Conservation (phyloP, 2,888 invertebrate genomes). For the Ophion ellenae region DNA sequence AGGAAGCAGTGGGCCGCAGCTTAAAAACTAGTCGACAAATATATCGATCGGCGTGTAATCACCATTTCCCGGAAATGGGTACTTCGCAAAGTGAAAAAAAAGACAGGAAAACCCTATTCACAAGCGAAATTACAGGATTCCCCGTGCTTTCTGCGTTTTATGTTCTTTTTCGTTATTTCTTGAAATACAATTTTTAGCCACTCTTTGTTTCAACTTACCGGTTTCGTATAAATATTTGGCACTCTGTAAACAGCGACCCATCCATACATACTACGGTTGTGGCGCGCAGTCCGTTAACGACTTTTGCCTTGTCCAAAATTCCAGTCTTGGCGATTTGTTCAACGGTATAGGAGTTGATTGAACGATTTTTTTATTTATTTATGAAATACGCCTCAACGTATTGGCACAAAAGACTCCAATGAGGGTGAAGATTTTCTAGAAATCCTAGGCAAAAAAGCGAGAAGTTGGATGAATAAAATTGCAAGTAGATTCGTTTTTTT, state of each 20-base stretch:
- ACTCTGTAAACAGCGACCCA: conserved; percentile 17
- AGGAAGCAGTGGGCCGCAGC: conserved; percentile 12
- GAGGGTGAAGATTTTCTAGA: too few species aligned
- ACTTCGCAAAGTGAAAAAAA: conserved; percentile 69
- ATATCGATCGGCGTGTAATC: conserved; percentile 73
- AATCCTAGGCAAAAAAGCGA: neutral
- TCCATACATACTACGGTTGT: neutral
- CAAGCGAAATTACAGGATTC: conserved; percentile 4
- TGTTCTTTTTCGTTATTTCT: conserved; percentile 29
- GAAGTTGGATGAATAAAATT: neutral
- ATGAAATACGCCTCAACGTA: too few species aligned
- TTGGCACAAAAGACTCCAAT: too few species aligned
- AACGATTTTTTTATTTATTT: too few species aligned
- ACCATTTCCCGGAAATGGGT: conserved; percentile 62
- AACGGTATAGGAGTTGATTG: too few species aligned
- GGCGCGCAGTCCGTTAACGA: neutral
- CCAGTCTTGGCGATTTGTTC: too few species aligned
- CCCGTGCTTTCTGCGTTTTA: neutral
- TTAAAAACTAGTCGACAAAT: conserved; percentile 68
- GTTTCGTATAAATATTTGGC: conserved; percentile 38
- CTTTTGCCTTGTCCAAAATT: too few species aligned
- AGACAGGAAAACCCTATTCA: conserved; percentile 63
- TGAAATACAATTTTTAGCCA: conserved; percentile 4
- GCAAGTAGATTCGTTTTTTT: neutral
- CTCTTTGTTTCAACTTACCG: conserved; percentile 14